Evolutionary conservation across 2,888 invertebrate species (phyloP).

Genomic region (Andrena marginata): DNA sequence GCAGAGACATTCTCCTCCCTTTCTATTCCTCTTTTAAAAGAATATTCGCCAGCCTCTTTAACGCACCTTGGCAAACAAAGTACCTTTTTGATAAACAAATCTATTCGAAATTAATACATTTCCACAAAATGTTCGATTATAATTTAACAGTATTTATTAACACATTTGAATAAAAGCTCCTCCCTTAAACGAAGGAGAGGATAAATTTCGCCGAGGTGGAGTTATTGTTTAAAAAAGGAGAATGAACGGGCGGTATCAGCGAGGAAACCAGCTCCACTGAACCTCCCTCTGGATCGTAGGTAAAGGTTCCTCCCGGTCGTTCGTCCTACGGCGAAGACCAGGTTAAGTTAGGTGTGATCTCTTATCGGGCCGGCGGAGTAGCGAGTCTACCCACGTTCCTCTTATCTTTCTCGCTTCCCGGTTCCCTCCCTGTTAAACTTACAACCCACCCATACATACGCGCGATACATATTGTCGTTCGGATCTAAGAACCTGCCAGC

Average conservation of each 20-base stretch:
- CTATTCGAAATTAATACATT: neutral
- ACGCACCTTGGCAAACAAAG: too few species aligned
- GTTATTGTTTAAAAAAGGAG: constrained; percentile 17
- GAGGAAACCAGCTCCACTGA: neutral
- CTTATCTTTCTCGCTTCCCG: constrained; percentile 77
- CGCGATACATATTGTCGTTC: constrained; percentile 68
- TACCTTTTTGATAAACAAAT: too few species aligned
- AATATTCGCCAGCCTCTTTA: neutral
- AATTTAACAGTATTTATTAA: neutral
- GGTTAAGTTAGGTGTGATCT: constrained; percentile 81
- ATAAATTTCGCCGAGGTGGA: neutral
- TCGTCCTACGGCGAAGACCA: constrained; percentile 69
- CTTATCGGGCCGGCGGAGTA: constrained; percentile 78
- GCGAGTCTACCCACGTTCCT: constrained; percentile 81
- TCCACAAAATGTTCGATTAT: neutral
- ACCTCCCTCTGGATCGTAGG: constrained; percentile 34
- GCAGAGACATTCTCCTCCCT: neutral
- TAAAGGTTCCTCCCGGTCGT: constrained; percentile 61
- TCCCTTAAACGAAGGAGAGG: neutral
- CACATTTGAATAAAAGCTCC: neutral
- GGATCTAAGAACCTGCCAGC: constrained; percentile 51
- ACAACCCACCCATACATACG: constrained; percentile 61
- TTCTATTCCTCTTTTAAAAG: neutral
- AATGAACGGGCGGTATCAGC: constrained; percentile 20
- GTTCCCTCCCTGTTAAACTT: constrained; percentile 57